These are phyloP conservation scores for Platygyra sinensis DNA, from an alignment of 64 coral and sea anemone genomes.

Conservation along the genomic window DNA sequence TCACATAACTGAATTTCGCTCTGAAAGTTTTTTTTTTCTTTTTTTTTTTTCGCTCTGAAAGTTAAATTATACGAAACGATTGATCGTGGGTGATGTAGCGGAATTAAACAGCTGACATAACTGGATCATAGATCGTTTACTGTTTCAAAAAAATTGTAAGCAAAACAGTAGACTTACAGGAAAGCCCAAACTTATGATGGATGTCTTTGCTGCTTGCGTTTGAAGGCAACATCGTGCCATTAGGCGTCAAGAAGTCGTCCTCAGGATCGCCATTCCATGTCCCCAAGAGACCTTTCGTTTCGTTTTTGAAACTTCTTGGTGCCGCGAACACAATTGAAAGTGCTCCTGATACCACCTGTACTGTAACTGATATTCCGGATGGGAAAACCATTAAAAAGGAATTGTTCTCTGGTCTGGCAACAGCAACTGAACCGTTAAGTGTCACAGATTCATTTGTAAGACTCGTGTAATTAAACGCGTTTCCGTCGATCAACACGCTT, in stretches of 20 bases:
- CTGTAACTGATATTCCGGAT: slow-evolving; percentile 45
- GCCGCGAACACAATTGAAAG: slow-evolving; percentile 43
- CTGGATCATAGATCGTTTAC: no score
- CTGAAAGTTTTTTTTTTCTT: no score
- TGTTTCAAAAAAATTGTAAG: background rate
- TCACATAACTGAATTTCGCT: no score
- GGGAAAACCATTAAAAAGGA: slow-evolving; percentile 32
- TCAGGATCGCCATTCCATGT: slow-evolving; percentile 36
- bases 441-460: slow-evolving; percentile 24
- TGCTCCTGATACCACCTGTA: slow-evolving; percentile 12
- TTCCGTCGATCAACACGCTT: slow-evolving; percentile 21
- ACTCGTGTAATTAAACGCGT: background rate
- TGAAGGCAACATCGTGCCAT: slow-evolving; percentile 44
- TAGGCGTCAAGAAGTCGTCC: slow-evolving; percentile 44
- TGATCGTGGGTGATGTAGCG: no score
- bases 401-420: slow-evolving; percentile 31
- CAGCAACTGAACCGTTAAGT: slow-evolving; percentile 9
- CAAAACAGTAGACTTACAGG: slow-evolving; percentile 18
- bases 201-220: slow-evolving; percentile 27
- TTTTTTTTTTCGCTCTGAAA: no score
- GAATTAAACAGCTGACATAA: no score
- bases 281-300: slow-evolving; percentile 60
- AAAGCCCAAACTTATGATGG: slow-evolving; percentile 59
- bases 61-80: no score
- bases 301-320: slow-evolving; percentile 36